Base-by-base conservation (phyloP, 37 sponge, comb jelly and placozoan genomes). In the Agelas oroides region DNA sequence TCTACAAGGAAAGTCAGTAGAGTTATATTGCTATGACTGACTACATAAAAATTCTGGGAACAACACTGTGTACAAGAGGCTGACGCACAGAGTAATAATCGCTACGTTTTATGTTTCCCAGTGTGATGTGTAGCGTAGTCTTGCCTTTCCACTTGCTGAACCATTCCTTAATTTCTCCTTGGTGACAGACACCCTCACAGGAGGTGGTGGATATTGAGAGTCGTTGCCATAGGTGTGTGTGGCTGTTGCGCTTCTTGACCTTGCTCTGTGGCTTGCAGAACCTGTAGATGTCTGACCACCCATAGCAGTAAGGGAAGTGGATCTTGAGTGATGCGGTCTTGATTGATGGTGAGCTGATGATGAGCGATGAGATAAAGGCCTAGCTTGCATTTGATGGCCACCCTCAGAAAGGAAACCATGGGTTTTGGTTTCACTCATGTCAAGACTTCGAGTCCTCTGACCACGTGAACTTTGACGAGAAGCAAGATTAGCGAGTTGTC, bases 401-500 rank as follows among this genome's bases (percentile, higher is more conserved):
- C 17, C 24, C 12, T 14, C 27, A 14, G 14, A 61, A 25, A 14
- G 58, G 18, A 18, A 56, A 56, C 17, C 17, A 56, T 15, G 58
- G 15, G 15, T 18, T 56, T 56, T 61, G n/a, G 14, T 14, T 12
- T 23, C n/a, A 27, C 27, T 61, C 27, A 25, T 2, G n/a, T 23
- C n/a, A 25, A 61, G 73, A 2, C 73, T 25, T 69, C 37, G 21
- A 21, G 70, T 21, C 73, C 11, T 37, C 17, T 28, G 20, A n/a
- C 24, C 14, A 23, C 78, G 66, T n/a, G 78, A 71, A 19, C 86
- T 53, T n/a, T 66, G 39, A 46, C 87, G 41, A 0, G 84, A 82
- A 2, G 84, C 65, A 3, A 92, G 67, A 0, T 55, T 30, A 14
- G 87, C 71, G 27, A 86, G 79, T 36, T 89, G 89, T 41, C 78